These are phyloP conservation scores for Halisarca cf. caerulea DNA, from an alignment of 37 sponge, comb jelly and placozoan genomes.

Conservation along the genomic window DNA sequence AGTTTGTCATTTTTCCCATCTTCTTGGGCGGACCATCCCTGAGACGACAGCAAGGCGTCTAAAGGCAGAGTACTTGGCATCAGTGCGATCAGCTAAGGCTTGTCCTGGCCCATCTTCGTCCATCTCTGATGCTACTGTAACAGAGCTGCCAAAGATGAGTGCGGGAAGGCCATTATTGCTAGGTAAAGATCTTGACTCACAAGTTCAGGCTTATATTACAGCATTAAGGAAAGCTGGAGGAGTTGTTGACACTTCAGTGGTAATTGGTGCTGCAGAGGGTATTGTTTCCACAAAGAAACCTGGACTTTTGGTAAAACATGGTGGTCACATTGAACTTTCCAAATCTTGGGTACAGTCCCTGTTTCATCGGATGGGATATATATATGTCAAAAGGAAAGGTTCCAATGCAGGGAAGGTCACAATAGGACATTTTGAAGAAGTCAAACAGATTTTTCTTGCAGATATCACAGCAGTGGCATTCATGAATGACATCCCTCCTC, in stretches of 20 bases:
- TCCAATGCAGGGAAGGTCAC: background rate
- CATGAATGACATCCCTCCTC: too few species aligned
- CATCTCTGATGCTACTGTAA: too few species aligned
- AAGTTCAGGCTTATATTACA: background rate
- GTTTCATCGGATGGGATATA: background rate
- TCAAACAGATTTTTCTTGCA: constrained; percentile 6
- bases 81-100: too few species aligned
- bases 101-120: too few species aligned
- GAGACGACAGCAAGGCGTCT: too few species aligned
- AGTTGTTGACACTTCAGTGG: too few species aligned
- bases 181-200: background rate
- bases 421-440: background rate
- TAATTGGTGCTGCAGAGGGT: background rate
- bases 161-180: background rate
- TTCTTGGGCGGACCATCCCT: too few species aligned
- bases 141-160: too few species aligned
- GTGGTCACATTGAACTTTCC: background rate
- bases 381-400: background rate
- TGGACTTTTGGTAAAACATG: background rate
- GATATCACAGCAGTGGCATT: constrained; percentile 33
- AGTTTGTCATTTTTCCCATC: too few species aligned
- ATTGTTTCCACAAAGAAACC: background rate
- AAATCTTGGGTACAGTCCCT: background rate
- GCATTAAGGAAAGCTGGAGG: background rate
- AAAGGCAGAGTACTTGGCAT: too few species aligned